Percentiles rank a stretch among this genome's conserved stretches.
phyloP scores from a whole-genome alignment of 2,888 invertebrate genomes.

The Pyrochroa serraticornis region DNA sequence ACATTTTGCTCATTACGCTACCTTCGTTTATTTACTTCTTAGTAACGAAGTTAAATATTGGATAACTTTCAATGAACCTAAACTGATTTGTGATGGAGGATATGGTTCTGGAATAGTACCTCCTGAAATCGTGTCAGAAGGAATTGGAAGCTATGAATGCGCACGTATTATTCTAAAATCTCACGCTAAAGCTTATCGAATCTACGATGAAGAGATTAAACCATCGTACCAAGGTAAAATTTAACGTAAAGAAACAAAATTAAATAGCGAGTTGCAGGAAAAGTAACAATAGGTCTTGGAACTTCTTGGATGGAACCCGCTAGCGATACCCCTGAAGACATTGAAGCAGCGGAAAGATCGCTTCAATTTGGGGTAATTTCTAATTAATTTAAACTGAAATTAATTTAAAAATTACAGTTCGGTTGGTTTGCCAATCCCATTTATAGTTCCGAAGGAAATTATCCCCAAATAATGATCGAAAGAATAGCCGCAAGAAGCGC shows the following conservation, averaged over 20 bases:
- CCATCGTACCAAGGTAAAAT: slow-evolving; percentile 59
- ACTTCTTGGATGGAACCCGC: slow-evolving; percentile 61
- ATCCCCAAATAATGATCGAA: slow-evolving; percentile 60
- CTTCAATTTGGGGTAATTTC: slow-evolving; percentile 61
- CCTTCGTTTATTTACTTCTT: slow-evolving; percentile 50
- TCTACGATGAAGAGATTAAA: slow-evolving; percentile 65
- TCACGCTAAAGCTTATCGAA: slow-evolving; percentile 67
- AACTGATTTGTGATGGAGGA: slow-evolving; percentile 43
- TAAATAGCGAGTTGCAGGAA: slow-evolving; percentile 20
- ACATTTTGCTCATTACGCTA: slow-evolving; percentile 63
- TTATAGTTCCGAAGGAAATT: slow-evolving; percentile 59
- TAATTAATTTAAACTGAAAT: too few relatives aligned
- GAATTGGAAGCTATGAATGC: slow-evolving; percentile 66
- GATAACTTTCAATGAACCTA: slow-evolving; percentile 63
- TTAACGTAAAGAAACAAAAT: too few relatives aligned
- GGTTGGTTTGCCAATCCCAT: slow-evolving; percentile 60
- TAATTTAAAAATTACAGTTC: slow-evolving; percentile 30
- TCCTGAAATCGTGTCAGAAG: slow-evolving; percentile 55
- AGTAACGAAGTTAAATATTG: slow-evolving; percentile 54
- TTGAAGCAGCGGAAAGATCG: slow-evolving; percentile 60
- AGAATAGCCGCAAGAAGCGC: slow-evolving; percentile 56
- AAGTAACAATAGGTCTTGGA: slow-evolving; percentile 62
- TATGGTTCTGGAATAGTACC: slow-evolving; percentile 45
- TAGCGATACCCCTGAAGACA: slow-evolving; percentile 57
- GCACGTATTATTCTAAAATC: slow-evolving; percentile 67